Conservation (phyloP, 2,797 vertebrate genomes). For the Furcifer pardalis region DNA sequence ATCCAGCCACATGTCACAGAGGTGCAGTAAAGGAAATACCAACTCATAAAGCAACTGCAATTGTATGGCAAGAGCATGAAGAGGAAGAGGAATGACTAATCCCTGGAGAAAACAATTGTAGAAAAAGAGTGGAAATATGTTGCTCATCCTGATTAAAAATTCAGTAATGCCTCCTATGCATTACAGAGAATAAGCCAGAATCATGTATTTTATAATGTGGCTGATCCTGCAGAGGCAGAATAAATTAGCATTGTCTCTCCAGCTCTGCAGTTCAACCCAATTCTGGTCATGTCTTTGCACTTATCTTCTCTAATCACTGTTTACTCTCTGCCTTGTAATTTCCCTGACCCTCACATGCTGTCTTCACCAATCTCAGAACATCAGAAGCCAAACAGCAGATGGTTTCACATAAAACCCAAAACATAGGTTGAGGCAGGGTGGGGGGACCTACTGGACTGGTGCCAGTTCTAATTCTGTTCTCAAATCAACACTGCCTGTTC, state of each 20-base stretch:
- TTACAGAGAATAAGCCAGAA: not conserved
- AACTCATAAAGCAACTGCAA: conserved; percentile 31
- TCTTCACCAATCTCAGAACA: not conserved
- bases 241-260: not conserved
- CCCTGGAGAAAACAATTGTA: conserved; percentile 15
- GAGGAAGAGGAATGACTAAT: not conserved
- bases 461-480: not conserved
- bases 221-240: not conserved
- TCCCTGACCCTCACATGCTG: not conserved
- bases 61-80: not conserved
- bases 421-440: not conserved
- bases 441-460: not conserved
- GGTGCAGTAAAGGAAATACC: conserved; percentile 27
- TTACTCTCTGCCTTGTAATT: conserved; percentile 20
- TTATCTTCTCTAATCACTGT: conserved; percentile 24
- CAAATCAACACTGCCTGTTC: not conserved
- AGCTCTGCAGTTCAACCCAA: not conserved
- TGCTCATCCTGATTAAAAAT: conserved; percentile 1
- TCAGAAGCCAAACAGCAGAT: not conserved
- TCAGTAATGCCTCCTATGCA: conserved; percentile 8
- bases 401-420: not conserved
- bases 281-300: conserved; percentile 4
- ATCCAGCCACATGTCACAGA: conserved; percentile 38
- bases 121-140: conserved; percentile 47
- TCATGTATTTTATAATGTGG: not conserved